Evolutionary conservation across 1,140 invertebrate genomes (phyloP).

Genomic region (Caenorhabditis latens): DNA sequence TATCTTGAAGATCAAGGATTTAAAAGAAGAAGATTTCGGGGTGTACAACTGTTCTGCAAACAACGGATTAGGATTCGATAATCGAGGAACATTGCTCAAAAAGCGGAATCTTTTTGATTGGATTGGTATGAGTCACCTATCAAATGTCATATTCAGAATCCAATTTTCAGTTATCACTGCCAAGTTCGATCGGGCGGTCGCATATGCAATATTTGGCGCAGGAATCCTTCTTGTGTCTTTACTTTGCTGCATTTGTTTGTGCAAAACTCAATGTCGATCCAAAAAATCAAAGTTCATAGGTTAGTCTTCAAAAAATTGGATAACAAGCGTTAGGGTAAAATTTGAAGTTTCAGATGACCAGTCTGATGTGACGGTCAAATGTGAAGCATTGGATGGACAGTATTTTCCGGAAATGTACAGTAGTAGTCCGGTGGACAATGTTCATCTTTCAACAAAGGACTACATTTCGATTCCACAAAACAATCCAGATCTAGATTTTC

Average conservation of each 20-base stretch:
- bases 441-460: constrained; percentile 64
- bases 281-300: constrained; percentile 59
- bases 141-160: background rate
- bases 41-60: constrained; percentile 70
- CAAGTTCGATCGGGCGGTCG: constrained; percentile 31
- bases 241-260: constrained; percentile 59
- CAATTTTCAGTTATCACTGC: constrained; percentile 53
- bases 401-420: constrained; percentile 70
- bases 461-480: constrained; percentile 74
- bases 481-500: constrained; percentile 73
- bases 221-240: constrained; percentile 58
- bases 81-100: constrained; percentile 52
- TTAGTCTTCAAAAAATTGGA: constrained; percentile 24
- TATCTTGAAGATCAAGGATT: constrained; percentile 63
- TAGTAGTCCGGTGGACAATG: constrained; percentile 61
- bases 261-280: constrained; percentile 20
- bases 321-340: background rate
- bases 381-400: constrained; percentile 69
- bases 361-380: constrained; percentile 70
- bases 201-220: constrained; percentile 45
- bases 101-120: constrained; percentile 59
- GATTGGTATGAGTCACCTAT: constrained; percentile 30
- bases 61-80: constrained; percentile 68
- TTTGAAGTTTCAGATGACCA: constrained; percentile 67
- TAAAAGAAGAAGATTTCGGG: constrained; percentile 68